Evolutionary conservation across 2,797 vertebrate species (phyloP).

Genomic region (Molothrus aeneus): DNA sequence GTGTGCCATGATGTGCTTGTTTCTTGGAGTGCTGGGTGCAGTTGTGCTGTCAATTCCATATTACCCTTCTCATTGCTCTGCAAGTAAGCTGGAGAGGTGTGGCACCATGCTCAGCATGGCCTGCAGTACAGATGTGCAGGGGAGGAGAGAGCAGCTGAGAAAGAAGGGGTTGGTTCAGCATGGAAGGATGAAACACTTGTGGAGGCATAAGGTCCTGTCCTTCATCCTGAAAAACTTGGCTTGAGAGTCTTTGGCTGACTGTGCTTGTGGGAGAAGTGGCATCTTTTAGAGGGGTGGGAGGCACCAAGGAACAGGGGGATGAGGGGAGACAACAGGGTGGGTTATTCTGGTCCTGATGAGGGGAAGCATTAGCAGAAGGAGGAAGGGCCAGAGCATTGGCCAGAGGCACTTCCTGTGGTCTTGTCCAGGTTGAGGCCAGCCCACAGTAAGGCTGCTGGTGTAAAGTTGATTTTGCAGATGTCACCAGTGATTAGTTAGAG

Average conservation of each 20-base stretch:
- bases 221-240: neutral
- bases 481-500: neutral
- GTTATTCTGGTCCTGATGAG: fast-evolving
- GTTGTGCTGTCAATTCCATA: neutral
- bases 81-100: neutral
- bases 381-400: neutral
- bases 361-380: neutral
- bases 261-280: neutral
- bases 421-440: neutral
- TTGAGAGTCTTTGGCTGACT: neutral
- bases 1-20: fast-evolving
- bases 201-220: neutral
- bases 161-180: neutral
- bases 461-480: neutral
- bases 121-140: fast-evolving
- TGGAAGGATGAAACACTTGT: neutral
- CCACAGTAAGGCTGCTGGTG: neutral
- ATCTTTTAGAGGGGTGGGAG: neutral
- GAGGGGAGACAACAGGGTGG: neutral
- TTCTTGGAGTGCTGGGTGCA: neutral
- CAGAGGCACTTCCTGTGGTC: neutral
- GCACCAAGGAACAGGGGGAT: neutral
- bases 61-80: neutral
- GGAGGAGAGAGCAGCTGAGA: neutral
- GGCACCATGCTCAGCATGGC: fast-evolving